These are phyloP conservation scores for Nipponacmea schrenckii DNA, from an alignment of 2,888 invertebrate genomes.

Conservation along the genomic window DNA sequence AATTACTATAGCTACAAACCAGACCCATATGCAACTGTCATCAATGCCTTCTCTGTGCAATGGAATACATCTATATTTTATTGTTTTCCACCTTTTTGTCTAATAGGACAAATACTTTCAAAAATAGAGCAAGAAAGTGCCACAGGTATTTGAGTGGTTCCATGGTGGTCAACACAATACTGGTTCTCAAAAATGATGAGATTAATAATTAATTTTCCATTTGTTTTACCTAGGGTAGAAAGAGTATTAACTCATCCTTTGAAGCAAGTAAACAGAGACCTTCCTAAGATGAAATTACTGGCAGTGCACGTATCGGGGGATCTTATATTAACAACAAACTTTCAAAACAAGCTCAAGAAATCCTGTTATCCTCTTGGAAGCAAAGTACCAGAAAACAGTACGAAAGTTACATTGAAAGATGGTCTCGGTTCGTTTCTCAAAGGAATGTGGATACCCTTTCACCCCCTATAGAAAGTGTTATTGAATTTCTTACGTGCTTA, in stretches of 20 bases:
- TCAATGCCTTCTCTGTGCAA: too few species aligned
- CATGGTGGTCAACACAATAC: constrained; percentile 26
- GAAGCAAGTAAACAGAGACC: neutral
- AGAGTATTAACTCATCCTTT: neutral
- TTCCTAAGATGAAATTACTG: constrained; percentile 12
- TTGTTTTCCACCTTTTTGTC: constrained; percentile 26
- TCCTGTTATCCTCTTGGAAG: constrained; percentile 13
- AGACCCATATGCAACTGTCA: too few species aligned
- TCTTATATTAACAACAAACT: neutral
- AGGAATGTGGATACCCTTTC: constrained; percentile 15
- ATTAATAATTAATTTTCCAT: neutral
- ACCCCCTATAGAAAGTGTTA: constrained; percentile 6
- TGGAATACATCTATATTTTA: constrained; percentile 17
- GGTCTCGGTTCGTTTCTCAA: constrained; percentile 10
- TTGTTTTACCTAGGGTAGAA: neutral
- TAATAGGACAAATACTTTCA: constrained; percentile 17
- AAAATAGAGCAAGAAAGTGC: constrained; percentile 21
- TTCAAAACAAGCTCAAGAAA: neutral
- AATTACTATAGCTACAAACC: too few species aligned
- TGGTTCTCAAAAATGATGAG: constrained; percentile 26
- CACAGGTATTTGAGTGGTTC: constrained; percentile 16
- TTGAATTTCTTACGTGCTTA: constrained; percentile 13
- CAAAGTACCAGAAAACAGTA: constrained; percentile 8
- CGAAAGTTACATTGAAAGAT: constrained; percentile 8
- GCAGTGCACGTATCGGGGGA: constrained; percentile 16